phyloP scores from a whole-genome alignment of 2,113 vertebrate species.

The Xenotilapia leptura region DNA sequence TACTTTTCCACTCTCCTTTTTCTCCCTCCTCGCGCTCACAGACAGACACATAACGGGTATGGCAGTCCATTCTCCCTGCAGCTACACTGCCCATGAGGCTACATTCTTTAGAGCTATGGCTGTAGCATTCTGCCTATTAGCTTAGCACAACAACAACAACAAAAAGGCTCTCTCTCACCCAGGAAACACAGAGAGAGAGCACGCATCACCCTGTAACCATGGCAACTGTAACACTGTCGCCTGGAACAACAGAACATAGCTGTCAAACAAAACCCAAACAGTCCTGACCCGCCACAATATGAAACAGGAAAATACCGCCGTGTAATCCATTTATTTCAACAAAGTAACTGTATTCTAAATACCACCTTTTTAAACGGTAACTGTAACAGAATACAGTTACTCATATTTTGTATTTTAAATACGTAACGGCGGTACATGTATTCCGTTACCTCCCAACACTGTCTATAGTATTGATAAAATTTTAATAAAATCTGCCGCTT shows the following conservation, averaged over 20 bases:
- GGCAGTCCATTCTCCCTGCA: too few species aligned
- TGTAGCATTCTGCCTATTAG: too few species aligned
- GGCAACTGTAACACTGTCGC: neutral
- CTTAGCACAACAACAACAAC: too few species aligned
- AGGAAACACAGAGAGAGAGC: too few species aligned
- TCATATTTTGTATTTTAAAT: neutral
- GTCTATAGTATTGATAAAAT: too few species aligned
- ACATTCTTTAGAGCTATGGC: too few species aligned
- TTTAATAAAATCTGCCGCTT: neutral
- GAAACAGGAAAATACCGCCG: rapidly evolving
- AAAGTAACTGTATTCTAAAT: neutral
- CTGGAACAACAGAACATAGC: neutral
- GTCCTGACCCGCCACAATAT: rapidly evolving
- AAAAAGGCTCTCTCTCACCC: too few species aligned
- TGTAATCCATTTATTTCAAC: neutral
- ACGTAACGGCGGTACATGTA: neutral
- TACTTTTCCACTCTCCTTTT: too few species aligned
- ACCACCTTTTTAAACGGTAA: neutral
- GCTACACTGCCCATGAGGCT: too few species aligned
- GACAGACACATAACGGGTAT: too few species aligned
- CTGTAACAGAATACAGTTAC: neutral
- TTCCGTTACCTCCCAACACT: neutral
- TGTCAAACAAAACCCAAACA: neutral
- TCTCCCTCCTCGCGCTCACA: too few species aligned
- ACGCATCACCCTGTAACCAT: neutral